Conservation (phyloP, 2,113 vertebrate genomes). For the Etheostoma cragini region DNA sequence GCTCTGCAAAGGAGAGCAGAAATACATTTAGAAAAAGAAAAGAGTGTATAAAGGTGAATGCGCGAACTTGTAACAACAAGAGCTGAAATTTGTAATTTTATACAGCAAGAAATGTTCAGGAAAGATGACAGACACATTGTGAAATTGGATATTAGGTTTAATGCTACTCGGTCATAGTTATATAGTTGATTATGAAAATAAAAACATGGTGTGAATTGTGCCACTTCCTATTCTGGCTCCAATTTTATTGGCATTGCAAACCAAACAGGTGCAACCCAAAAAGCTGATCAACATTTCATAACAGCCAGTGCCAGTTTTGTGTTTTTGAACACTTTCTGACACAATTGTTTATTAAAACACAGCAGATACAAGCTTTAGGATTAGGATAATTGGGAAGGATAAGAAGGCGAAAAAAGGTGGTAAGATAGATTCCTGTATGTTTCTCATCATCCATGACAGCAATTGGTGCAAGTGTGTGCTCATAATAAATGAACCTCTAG, state of each 20-base stretch:
- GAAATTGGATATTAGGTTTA: not conserved
- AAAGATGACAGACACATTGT: not conserved
- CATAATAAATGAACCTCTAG: not conserved
- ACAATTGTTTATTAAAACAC: constrained; percentile 12
- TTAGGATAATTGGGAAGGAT: not conserved
- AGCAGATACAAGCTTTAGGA: not conserved
- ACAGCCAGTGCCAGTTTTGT: constrained; percentile 4
- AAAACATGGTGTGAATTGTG: constrained; percentile 13
- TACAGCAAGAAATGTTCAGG: not conserved
- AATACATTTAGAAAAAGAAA: not conserved
- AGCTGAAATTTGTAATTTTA: not conserved
- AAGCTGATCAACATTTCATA: constrained; percentile 2
- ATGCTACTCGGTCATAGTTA: not conserved
- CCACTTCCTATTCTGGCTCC: constrained; percentile 26
- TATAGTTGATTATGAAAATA: not conserved
- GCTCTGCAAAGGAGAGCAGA: constrained; percentile 75
- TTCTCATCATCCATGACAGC: not conserved
- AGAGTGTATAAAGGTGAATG: no score
- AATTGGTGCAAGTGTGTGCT: not conserved
- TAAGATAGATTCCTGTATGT: not conserved
- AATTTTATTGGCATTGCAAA: constrained; percentile 33
- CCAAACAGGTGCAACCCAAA: constrained; percentile 39
- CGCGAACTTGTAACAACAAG: not conserved
- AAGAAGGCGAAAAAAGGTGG: not conserved
- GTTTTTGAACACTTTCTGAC: not conserved